Base-by-base conservation (phyloP, 2,888 invertebrate genomes). In the Nemotelus pantherinus region DNA sequence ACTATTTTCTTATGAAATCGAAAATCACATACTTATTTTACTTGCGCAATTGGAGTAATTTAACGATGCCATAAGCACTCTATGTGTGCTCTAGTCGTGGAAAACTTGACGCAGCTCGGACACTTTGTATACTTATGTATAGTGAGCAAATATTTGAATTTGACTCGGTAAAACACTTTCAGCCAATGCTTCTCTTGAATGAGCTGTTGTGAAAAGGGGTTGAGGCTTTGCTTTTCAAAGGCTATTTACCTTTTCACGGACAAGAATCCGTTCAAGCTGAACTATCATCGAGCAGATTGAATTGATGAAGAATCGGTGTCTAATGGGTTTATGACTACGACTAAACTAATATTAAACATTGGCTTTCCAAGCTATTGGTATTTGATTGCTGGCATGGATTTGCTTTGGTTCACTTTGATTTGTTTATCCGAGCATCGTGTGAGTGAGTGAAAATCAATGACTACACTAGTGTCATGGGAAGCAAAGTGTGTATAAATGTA, bases 301-400 rank as follows among this genome's bases (percentile, higher is more conserved):
- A n/a, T 68, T 50, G 67, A 68, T 68, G 67, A 68, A 68, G 67
- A 68, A 68, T 50, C 50, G 67, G 48, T 68, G 67, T 68, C 67
- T 68, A 68, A 68, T 68, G 67, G 67, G 50, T 68, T 68, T 68
- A 39, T 68, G 67, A 68, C 67, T 48, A 68, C 67, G 67, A 48
- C 67, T 68, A 39, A 39, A 48, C 48, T 68, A 68, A 68, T 68
- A 68, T 68, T 68, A 25, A 48, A 48, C 48, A 48, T 48, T 48
- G 48, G 67, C 67, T 68, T 68, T 68, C 50, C 60, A 60, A 7
- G 41, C 60, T 10, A 25, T 48, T 47, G 47, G 48, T 65, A 65
- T 45, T 68, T 68, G 50, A 68, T 68, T 68, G 25, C 39, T 68
- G 7, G 39, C 60, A 7, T 39, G 41, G 60, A 60, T 60, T 60